A percentile compares a stretch with the other conserved stretches of the same genome.
phyloP scores from a whole-genome alignment of 1,140 invertebrate species.

The Mamestra configurata region DNA sequence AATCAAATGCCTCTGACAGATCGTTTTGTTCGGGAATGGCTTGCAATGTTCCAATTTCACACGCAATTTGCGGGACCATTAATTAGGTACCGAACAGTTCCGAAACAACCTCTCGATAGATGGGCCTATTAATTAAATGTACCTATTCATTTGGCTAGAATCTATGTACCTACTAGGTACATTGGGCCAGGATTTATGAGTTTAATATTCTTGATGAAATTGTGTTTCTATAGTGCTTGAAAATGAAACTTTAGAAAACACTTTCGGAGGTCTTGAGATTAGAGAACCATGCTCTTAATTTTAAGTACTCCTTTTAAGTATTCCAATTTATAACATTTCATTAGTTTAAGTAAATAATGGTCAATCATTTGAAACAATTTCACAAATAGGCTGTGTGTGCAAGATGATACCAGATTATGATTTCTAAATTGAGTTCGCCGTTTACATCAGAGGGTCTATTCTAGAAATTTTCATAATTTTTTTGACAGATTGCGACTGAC shows the following conservation, averaged over 20 bases:
- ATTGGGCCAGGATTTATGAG: not conserved
- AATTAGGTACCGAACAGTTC: constrained; percentile 14
- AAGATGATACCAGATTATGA: no score
- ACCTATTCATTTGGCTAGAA: constrained; percentile 8
- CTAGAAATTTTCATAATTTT: no score
- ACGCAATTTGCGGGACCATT: constrained; percentile 23
- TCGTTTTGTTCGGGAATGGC: constrained; percentile 24
- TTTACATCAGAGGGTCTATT: no score
- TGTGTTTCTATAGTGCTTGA: not conserved
- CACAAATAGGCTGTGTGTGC: no score
- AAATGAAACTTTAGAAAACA: not conserved
- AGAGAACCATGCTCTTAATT: not conserved
- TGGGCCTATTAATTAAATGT: constrained; percentile 18
- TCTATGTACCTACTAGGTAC: not conserved
- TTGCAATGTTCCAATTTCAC: constrained; percentile 21
- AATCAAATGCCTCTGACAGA: constrained; percentile 21
- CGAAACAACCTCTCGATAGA: not conserved
- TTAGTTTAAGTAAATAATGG: no score
- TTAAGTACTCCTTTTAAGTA: not conserved
- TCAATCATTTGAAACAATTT: no score
- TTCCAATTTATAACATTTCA: no score
- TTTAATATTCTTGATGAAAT: not conserved
- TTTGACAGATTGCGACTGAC: no score
- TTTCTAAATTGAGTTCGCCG: no score
- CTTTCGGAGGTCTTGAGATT: not conserved